Evolutionary conservation across 2,888 invertebrate species (phyloP).

Genomic region (Lysandra bellargus): DNA sequence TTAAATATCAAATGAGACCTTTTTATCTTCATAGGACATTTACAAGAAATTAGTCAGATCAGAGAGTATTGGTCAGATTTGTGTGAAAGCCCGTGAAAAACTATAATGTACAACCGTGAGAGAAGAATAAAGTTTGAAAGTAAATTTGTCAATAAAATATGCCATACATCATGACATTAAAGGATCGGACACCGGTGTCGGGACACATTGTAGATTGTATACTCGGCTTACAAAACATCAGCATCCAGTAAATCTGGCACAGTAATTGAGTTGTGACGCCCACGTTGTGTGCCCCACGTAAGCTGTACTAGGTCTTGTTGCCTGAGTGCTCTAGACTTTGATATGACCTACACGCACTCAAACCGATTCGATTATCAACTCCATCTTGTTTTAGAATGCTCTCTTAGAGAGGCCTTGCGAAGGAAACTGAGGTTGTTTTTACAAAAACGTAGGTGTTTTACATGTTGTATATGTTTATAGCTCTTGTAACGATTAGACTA

Average conservation of each 20-base stretch:
- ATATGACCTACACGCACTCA: conserved; percentile 15
- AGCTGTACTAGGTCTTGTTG: conserved; percentile 44
- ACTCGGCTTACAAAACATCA: not conserved
- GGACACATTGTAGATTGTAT: not conserved
- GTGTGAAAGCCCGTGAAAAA: too few species aligned
- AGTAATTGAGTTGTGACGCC: conserved; percentile 50
- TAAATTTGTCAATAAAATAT: too few species aligned
- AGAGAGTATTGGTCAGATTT: too few species aligned
- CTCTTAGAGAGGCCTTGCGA: not conserved
- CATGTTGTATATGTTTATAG: too few species aligned
- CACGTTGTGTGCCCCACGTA: conserved; percentile 48
- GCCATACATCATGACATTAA: too few species aligned
- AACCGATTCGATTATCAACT: conserved; percentile 4
- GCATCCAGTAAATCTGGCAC: conserved; percentile 35
- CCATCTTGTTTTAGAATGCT: not conserved
- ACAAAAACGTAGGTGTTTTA: not conserved
- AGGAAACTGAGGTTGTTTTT: not conserved
- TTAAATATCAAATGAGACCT: too few species aligned
- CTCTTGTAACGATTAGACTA: too few species aligned
- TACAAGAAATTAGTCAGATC: too few species aligned
- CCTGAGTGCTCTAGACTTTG: conserved; percentile 32
- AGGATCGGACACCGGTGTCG: too few species aligned
- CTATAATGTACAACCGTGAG: too few species aligned
- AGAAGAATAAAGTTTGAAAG: too few species aligned
- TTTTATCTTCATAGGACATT: too few species aligned